Conservation (phyloP, 2,888 invertebrate genomes). For the Mesodorylaimus sp. region DNA sequence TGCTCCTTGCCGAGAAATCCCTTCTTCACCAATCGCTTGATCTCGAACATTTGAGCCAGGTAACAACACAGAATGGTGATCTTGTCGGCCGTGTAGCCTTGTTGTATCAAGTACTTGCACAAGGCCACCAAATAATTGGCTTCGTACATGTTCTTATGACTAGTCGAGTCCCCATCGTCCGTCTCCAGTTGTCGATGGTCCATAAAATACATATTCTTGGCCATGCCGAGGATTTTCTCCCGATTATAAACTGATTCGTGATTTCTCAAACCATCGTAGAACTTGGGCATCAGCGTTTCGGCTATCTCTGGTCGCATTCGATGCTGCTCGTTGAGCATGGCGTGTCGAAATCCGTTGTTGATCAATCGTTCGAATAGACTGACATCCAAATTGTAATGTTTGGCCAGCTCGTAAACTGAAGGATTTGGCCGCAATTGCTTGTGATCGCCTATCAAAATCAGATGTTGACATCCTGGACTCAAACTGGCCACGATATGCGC, state of each 20-base stretch:
- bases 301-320: constrained; percentile 54
- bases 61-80: constrained; percentile 57
- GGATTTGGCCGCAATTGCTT: constrained; percentile 57
- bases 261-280: constrained; percentile 44
- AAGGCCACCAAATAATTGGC: constrained; percentile 45
- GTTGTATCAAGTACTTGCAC: constrained; percentile 40
- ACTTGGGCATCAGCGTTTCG: constrained; percentile 42
- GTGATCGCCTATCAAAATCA: constrained; percentile 69
- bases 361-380: constrained; percentile 67
- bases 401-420: constrained; percentile 48
- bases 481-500: constrained; percentile 60
- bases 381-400: constrained; percentile 48
- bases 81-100: constrained; percentile 43
- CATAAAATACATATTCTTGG: constrained; percentile 48
- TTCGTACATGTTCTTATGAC: constrained; percentile 45
- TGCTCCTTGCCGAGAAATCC: not conserved
- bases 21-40: constrained; percentile 33
- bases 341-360: constrained; percentile 44
- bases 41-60: constrained; percentile 46
- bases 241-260: constrained; percentile 39
- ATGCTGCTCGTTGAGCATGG: constrained; percentile 47
- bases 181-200: constrained; percentile 20
- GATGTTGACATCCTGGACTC: constrained; percentile 52
- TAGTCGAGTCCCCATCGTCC: constrained; percentile 13
- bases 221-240: constrained; percentile 43